Evolutionary conservation across 2,888 invertebrate genomes (phyloP).

Genomic region (Himalopsyche kuldschensis): DNA sequence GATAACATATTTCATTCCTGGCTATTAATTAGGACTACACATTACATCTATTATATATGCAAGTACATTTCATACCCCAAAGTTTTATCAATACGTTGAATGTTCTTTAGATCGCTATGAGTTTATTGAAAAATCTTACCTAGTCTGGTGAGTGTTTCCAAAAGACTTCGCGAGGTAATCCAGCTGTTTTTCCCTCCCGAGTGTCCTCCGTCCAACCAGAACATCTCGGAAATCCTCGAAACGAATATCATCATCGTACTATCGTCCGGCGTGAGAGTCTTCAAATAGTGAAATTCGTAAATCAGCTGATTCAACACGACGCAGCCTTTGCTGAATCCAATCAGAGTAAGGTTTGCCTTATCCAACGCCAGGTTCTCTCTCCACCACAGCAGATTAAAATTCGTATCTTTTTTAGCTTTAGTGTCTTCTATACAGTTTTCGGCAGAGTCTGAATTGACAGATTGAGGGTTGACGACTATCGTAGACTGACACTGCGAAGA

Average conservation of each 20-base stretch:
- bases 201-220: slow-evolving; percentile 91
- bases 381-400: slow-evolving; percentile 58
- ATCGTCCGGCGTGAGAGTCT: slow-evolving; percentile 67
- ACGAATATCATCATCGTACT: slow-evolving; percentile 65
- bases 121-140: slow-evolving; percentile 52
- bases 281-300: slow-evolving; percentile 78
- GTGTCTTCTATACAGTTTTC: slow-evolving; percentile 11
- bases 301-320: slow-evolving; percentile 90
- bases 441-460: slow-evolving; percentile 8
- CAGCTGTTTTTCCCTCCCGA: slow-evolving; percentile 86
- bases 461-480: slow-evolving; percentile 33
- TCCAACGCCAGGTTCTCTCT: slow-evolving; percentile 60
- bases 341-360: slow-evolving; percentile 63
- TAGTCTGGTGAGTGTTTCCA: slow-evolving; percentile 73
- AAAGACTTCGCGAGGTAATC: slow-evolving; percentile 75
- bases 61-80: no score
- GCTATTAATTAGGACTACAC: no score
- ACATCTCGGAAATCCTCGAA: slow-evolving; percentile 73
- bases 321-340: slow-evolving; percentile 93
- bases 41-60: no score
- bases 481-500: slow-evolving; percentile 35
- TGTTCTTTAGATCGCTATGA: no score
- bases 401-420: slow-evolving; percentile 43
- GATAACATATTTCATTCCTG: no score
- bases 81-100: no score